A percentile compares a stretch with the other conserved stretches of the same genome.
Conservation (phyloP, 2,113 vertebrate species). For the Phalacrocorax carbo region DNA sequence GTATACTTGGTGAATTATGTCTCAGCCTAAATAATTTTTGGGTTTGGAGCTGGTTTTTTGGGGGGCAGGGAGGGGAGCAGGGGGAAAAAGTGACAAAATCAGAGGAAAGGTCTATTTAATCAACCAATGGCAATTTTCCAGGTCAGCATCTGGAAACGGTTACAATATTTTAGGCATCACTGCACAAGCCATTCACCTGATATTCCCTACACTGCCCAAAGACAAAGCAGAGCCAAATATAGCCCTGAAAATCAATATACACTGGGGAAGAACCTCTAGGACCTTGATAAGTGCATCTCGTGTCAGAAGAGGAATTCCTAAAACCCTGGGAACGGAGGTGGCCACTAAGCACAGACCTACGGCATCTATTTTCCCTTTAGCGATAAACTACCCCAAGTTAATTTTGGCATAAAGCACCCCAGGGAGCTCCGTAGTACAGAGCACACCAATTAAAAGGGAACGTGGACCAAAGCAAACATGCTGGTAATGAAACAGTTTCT, state of each 20-base stretch:
- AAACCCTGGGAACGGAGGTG: neutral
- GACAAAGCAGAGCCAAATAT: slow-evolving; percentile 17
- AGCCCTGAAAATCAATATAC: slow-evolving; percentile 24
- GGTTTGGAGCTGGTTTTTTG: neutral
- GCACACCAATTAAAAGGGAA: neutral
- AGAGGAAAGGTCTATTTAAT: neutral
- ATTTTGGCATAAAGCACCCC: neutral
- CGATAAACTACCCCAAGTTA: neutral
- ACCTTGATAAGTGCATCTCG: neutral
- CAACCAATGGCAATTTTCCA: neutral
- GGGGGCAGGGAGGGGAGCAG: neutral
- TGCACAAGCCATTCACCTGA: neutral
- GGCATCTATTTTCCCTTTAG: neutral
- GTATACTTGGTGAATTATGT: neutral
- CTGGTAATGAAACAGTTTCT: neutral
- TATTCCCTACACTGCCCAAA: neutral
- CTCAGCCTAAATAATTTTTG: neutral
- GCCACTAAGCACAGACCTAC: neutral
- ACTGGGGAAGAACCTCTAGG: neutral
- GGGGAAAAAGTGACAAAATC: accelerated
- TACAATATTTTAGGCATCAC: neutral
- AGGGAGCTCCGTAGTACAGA: neutral
- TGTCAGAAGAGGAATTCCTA: neutral
- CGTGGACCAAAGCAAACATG: neutral
- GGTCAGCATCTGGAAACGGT: neutral